phyloP scores from a whole-genome alignment of 2,888 invertebrate species.

The Dasypogon diadema region DNA sequence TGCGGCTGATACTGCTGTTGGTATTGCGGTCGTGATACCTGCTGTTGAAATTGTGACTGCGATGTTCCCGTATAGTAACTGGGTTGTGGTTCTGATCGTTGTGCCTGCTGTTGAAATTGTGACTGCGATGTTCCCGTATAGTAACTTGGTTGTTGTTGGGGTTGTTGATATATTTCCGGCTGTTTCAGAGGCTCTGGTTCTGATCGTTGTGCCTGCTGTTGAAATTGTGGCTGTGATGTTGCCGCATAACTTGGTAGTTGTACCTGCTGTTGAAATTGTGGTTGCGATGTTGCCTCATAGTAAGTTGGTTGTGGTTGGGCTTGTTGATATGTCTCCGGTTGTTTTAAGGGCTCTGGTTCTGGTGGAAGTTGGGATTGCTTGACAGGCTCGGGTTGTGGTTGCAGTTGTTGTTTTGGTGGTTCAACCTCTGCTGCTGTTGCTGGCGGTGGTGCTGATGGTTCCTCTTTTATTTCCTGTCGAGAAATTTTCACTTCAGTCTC shows the following conservation, averaged over 20 bases:
- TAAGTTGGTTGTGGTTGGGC: neutral
- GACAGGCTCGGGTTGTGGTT: neutral
- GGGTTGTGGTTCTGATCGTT: conserved; percentile 52
- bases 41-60: conserved; percentile 52
- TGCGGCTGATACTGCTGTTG: conserved; percentile 41
- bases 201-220: neutral
- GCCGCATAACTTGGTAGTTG: conserved; percentile 54
- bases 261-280: conserved; percentile 44
- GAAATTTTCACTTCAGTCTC: conserved; percentile 9
- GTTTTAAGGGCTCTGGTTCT: neutral
- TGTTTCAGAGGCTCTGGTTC: neutral
- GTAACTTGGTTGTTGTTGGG: conserved; percentile 32
- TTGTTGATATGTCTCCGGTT: neutral
- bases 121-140: conserved; percentile 52
- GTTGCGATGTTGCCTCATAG: conserved; percentile 46
- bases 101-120: conserved; percentile 17
- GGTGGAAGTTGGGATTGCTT: neutral
- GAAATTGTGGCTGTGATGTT: neutral
- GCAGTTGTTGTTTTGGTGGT: conserved; percentile 22
- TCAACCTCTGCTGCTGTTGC: neutral
- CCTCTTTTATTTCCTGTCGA: conserved; percentile 40
- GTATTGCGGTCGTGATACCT: conserved; percentile 46
- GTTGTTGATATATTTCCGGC: conserved; percentile 46
- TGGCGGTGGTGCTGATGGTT: neutral
- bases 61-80: neutral